Base-by-base conservation (phyloP, 2,113 vertebrate species). In the Scomber japonicus region DNA sequence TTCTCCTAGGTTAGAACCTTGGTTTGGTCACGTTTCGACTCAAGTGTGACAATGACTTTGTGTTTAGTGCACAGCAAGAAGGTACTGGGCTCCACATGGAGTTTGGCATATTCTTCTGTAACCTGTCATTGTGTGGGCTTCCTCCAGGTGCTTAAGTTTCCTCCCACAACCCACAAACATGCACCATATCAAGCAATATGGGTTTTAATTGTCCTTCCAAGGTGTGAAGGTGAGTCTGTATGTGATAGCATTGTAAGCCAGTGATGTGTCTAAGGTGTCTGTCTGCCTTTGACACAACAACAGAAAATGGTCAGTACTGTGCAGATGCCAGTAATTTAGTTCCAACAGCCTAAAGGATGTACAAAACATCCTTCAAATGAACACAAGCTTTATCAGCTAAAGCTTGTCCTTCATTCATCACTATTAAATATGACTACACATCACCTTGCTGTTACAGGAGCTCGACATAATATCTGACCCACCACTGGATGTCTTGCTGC, bases 381-480 rank as follows among this genome's bases (percentile, higher is more conserved):
- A 14, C 2, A 1, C 17, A 8, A 13, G n/a, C 12, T 24, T 61
- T 12, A 61, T 12, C 13, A 14, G 19, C 4, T 13, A 12, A 44
- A 45, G 4, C 11, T 56, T 54, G 11, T 11, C 49, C 8, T 44
- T 61, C 11, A 40, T 3, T 17, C 1, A 54, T n/a, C 24, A 30
- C 14, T 13, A 21, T 45, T 12, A 4, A 45, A 24, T 17, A 14
- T 15, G 60, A 9, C 11, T 44, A 10, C 6, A 0, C 31, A 44
- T 3, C 17, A 17, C 17, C 10, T 49, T 5, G 12, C 7, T 30
- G n/a, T 65, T 50, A 35, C 35, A 31, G 0, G 30, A 27, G 3
- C 17, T 46, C 5, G 48, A 16, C 44, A 56, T 83, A 14, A 80
- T 70, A 53, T 82, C 30, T 78, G 56, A 67, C 35, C 12, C 14